Evolutionary conservation across 1,140 invertebrate species (phyloP).

Genomic region (Drosophila pachea): DNA sequence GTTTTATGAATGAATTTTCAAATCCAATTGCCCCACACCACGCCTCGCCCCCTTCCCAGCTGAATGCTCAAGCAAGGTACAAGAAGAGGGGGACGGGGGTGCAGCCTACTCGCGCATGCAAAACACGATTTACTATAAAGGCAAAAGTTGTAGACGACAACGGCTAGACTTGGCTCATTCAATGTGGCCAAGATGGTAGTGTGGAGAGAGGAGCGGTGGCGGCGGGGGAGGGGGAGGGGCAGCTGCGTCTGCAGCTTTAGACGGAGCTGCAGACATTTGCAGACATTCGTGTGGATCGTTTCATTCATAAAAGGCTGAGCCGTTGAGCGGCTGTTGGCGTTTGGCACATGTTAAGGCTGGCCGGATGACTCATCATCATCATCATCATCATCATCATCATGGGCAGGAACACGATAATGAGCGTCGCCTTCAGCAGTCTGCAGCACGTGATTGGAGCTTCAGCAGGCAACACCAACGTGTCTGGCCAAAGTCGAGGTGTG

Average conservation of each 20-base stretch:
- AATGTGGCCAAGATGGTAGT: constrained; percentile 5
- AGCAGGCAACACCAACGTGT: constrained; percentile 11
- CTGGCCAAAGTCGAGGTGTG: constrained; percentile 60
- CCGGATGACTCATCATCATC: constrained; percentile 47
- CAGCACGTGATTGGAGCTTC: constrained; percentile 61
- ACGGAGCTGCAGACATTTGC: constrained; percentile 14
- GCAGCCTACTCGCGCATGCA: constrained; percentile 73
- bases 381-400: not conserved
- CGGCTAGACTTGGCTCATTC: constrained; percentile 23
- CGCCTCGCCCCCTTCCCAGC: not conserved
- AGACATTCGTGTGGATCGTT: constrained; percentile 37
- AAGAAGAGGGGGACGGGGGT: not conserved
- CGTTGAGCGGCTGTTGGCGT: no score
- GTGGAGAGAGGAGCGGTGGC: not conserved
- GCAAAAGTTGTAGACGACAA: constrained; percentile 63
- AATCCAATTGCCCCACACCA: constrained; percentile 33
- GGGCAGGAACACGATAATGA: no score
- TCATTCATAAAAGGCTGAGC: constrained; percentile 66
- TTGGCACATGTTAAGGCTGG: constrained; percentile 61
- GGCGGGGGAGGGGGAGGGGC: not conserved
- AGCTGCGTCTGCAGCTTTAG: constrained; percentile 7
- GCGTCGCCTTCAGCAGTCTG: constrained; percentile 6
- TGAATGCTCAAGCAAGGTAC: constrained; percentile 18
- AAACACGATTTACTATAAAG: constrained; percentile 77
- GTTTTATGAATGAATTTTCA: constrained; percentile 70